Evolutionary conservation across 2,113 vertebrate species (phyloP).

Genomic region (Notarius quadriscutis): DNA sequence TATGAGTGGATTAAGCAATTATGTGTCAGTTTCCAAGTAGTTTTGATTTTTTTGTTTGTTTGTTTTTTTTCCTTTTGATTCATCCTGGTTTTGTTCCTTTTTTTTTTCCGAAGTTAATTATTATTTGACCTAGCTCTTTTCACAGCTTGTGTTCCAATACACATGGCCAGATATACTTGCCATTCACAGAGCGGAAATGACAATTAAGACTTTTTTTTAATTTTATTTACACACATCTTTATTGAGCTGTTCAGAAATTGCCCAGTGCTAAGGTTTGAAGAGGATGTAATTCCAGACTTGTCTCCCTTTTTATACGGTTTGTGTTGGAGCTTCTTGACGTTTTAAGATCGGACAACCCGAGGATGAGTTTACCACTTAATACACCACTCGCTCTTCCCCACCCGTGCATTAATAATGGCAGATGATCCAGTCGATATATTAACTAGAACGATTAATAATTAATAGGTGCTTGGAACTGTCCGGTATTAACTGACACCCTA

Average conservation of each 20-base stretch:
- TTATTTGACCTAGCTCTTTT: conserved; percentile 96
- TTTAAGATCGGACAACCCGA: neutral
- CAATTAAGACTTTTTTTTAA: neutral
- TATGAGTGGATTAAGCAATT: conserved; percentile 98
- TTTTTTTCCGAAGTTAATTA: conserved; percentile 87
- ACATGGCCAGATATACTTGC: neutral
- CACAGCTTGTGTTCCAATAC: conserved; percentile 85
- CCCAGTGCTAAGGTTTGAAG: neutral
- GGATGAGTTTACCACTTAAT: neutral
- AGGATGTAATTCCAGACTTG: neutral
- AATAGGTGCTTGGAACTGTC: neutral
- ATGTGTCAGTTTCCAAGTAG: conserved; percentile 87
- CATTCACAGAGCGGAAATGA: conserved; percentile 14
- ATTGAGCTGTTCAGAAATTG: neutral
- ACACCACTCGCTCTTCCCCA: neutral
- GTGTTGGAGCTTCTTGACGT: neutral
- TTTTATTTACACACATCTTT: neutral
- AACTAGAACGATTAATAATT: neutral
- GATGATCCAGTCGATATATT: neutral
- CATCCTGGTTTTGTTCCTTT: conserved; percentile 77
- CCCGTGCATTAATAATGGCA: neutral
- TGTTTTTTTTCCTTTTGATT: conserved; percentile 62
- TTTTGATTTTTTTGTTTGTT: conserved; percentile 82
- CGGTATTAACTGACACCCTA: neutral
- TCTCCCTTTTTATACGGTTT: neutral